These are phyloP conservation scores for Podarcis siculus DNA, from an alignment of 2,797 vertebrate species.

Conservation along the genomic window DNA sequence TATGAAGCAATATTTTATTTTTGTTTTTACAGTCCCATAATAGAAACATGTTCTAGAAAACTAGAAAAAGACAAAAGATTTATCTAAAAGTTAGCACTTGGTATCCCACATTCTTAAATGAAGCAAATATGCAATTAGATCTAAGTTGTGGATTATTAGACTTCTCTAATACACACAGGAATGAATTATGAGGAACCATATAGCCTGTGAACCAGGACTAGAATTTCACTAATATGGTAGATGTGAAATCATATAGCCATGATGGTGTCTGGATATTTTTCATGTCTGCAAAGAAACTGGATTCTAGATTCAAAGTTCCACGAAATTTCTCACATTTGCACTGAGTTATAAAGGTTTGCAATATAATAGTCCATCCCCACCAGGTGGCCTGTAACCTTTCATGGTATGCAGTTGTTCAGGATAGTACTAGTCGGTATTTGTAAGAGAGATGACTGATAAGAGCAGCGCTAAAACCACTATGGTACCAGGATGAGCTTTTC, in stretches of 20 bases:
- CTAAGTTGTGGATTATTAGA: background rate
- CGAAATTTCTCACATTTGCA: background rate
- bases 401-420: background rate
- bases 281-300: background rate
- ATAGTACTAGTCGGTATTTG: background rate
- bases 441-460: background rate
- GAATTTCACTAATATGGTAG: background rate
- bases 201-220: background rate
- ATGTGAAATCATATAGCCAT: background rate
- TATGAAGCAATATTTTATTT: background rate
- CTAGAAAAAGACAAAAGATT: background rate
- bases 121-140: background rate
- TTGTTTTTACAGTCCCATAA: background rate
- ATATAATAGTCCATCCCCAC: background rate
- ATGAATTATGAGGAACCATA: background rate
- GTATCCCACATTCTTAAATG: background rate
- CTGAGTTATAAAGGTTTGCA: constrained; percentile 10
- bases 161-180: background rate
- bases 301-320: background rate
- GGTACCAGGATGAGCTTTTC: background rate
- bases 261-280: background rate
- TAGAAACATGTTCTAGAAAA: background rate
- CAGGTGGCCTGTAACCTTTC: constrained; percentile 1
- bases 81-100: background rate
- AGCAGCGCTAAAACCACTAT: background rate